Conservation (phyloP, 1,140 invertebrate species). For the Marisa cornuarietis region DNA sequence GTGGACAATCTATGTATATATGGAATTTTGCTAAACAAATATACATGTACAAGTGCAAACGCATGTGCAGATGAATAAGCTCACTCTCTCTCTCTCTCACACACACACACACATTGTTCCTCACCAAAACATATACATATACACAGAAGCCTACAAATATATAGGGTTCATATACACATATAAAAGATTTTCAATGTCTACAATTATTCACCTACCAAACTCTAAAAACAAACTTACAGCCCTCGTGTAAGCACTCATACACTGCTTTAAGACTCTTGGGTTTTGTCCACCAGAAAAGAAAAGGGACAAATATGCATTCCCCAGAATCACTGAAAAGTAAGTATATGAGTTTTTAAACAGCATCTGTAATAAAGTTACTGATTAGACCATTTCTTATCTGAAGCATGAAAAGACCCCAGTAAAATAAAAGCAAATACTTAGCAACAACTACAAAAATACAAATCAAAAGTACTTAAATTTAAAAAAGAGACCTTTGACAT, state of each 20-base stretch:
- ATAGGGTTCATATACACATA: no score
- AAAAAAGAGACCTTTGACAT: not conserved
- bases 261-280: slow-evolving; percentile 77
- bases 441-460: no score
- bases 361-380: not conserved
- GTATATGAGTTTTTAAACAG: slow-evolving; percentile 13
- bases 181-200: no score
- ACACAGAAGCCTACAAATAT: not conserved
- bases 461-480: not conserved
- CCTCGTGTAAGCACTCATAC: slow-evolving; percentile 83
- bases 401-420: not conserved
- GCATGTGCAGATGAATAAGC: no score
- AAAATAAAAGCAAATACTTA: not conserved
- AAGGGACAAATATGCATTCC: slow-evolving; percentile 84
- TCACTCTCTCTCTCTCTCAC: no score
- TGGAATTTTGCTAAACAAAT: not conserved
- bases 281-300: slow-evolving; percentile 83
- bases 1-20: no score
- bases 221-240: slow-evolving; percentile 71
- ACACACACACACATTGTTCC: no score
- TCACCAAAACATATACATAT: no score
- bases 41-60: no score
- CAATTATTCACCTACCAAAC: not conserved
- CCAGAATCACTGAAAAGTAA: slow-evolving; percentile 73
- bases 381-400: not conserved